Evolutionary conservation across 2,113 vertebrate genomes (phyloP), one percentile per base, ranked within the genome.

Genomic region (Piaya cayana): DNA sequence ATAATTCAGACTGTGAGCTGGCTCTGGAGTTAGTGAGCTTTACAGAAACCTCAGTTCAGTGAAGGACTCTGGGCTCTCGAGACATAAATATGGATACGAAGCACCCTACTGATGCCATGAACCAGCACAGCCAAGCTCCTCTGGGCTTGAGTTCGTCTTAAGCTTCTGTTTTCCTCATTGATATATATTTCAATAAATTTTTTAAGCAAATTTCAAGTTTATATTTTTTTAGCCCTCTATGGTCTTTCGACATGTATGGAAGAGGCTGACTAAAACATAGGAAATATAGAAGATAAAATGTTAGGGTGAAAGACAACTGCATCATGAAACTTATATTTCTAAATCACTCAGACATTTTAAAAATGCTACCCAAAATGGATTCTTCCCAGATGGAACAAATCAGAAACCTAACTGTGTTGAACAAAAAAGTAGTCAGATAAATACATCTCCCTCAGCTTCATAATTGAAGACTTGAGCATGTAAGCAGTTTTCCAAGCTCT

Each of bases 1-100:
- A 4, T 52, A 79, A 64, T 39, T 83, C 34, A 47, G 7, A 7
- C 13, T 60, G 32, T 82, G 56, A 30, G 18, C 53, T 76, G 60
- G 36, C 76, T 77, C n/a, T 91, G 62, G 36, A 72, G 32, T 12
- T 3, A 5, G 34, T 79, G 62, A 20, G 2, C 6, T 60, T 91
- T 89, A 60, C 5, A 18, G 75, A 84, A 92, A 9, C 17, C 15
- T 22, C 34, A 21, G 8, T 50, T 91, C 52, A 92, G 47, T 52
- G 56, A 89, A 82, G 43, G 52, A 21, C 22, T 6, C 2, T 59
- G 32, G 25, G 22, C 18, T 78, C 0, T 0, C 13, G 37, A 68
- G 18, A 37, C 34, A n/a, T 75, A 84, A 52, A 42, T 34, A 8
- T 45, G 17, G 16, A 26, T 65, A 20, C 5, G 22, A 27, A 70